Conservation (phyloP, 37 sponge, comb jelly and placozoan species). For the Oopsacas minuta region DNA sequence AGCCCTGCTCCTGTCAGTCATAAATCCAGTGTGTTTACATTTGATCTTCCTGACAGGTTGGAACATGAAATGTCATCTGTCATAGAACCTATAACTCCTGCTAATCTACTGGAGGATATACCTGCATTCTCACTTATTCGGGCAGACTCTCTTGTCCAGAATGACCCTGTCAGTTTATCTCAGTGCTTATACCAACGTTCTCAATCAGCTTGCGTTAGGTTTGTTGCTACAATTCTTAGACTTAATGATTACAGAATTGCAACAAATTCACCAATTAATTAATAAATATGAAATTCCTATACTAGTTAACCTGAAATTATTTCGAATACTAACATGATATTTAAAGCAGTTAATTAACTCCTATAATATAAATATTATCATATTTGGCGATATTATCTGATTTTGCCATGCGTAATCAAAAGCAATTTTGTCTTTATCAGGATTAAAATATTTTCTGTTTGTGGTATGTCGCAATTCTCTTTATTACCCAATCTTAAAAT, state of each 20-base stretch:
- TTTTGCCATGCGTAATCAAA: too few species aligned
- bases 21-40: background rate
- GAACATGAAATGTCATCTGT: background rate
- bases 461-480: background rate
- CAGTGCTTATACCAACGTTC: background rate
- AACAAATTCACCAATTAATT: too few species aligned
- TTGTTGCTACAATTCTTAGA: background rate
- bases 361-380: too few species aligned
- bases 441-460: background rate
- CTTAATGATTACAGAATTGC: too few species aligned
- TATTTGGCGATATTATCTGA: too few species aligned
- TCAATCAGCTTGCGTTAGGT: background rate
- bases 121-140: background rate
- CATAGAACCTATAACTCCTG: background rate
- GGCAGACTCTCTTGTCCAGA: background rate
- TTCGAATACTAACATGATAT: too few species aligned
- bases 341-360: too few species aligned
- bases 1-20: slow-evolving; percentile 10
- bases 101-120: background rate
- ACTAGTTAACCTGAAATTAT: too few species aligned
- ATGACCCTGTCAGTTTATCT: background rate
- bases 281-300: too few species aligned
- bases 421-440: too few species aligned
- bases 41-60: background rate
- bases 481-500: background rate